These are phyloP conservation scores for Rhagologus leucostigma DNA, from an alignment of 2,113 vertebrate genomes.

Conservation along the genomic window DNA sequence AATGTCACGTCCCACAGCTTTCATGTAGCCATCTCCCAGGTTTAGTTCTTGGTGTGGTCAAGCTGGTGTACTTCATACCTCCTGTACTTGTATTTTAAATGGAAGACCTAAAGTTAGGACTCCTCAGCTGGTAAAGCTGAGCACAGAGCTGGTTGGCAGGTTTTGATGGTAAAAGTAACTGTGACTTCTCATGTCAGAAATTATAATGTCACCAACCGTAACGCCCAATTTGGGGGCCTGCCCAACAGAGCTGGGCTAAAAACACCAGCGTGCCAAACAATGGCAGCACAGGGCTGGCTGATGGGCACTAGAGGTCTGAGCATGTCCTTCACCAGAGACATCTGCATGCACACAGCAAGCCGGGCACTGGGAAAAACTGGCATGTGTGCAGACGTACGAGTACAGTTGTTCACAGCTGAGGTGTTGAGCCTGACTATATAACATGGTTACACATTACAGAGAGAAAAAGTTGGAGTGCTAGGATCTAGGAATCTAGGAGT, in stretches of 20 bases:
- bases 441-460: background rate
- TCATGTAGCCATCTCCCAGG: background rate
- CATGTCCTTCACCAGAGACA: background rate
- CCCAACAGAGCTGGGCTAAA: background rate
- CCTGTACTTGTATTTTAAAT: background rate
- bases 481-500: background rate
- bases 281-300: background rate
- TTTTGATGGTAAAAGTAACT: background rate
- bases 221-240: accelerated
- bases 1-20: background rate
- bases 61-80: background rate
- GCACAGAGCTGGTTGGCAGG: background rate
- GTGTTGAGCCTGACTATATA: background rate
- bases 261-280: accelerated
- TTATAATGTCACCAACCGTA: background rate
- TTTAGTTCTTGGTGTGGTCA: background rate
- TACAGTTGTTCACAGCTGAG: background rate
- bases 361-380: background rate
- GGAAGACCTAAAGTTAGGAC: background rate
- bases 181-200: background rate
- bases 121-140: background rate
- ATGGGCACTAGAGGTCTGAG: background rate
- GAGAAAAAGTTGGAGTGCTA: background rate
- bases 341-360: background rate
- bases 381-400: accelerated